Evolutionary conservation across 2,113 vertebrate species (phyloP).

Genomic region (Sapajus apella): DNA sequence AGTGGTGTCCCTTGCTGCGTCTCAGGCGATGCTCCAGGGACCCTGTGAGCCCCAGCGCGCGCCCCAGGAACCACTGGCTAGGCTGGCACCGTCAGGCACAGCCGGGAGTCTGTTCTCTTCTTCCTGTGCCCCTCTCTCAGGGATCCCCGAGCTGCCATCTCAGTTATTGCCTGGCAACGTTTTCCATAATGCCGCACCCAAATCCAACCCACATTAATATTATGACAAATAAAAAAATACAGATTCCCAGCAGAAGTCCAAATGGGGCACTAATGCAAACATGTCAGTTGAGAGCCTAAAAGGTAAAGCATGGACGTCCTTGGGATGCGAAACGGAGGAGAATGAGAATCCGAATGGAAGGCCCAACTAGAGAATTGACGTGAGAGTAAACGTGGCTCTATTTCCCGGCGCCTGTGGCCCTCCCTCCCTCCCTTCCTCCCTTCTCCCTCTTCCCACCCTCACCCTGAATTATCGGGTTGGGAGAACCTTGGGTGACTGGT

Average conservation of each 20-base stretch:
- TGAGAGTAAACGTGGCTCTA: neutral
- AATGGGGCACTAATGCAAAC: neutral
- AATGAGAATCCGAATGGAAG: neutral
- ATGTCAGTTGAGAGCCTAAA: too few relatives aligned
- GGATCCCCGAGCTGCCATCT: neutral
- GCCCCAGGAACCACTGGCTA: neutral
- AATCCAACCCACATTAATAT: too few relatives aligned
- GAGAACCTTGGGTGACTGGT: neutral
- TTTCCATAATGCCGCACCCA: neutral
- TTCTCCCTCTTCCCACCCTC: neutral
- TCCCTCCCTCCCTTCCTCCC: accelerated
- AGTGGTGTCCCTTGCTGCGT: neutral
- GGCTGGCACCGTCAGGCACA: accelerated
- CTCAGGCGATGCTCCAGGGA: neutral
- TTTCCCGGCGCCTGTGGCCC: neutral
- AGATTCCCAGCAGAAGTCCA: neutral
- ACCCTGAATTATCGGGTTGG: neutral
- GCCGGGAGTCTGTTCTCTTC: accelerated
- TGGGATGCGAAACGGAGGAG: neutral
- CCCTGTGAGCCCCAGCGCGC: neutral
- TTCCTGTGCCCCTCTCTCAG: neutral
- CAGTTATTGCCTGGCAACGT: neutral
- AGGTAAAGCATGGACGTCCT: accelerated
- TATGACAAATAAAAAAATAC: neutral
- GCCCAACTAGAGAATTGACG: neutral